phyloP scores from a whole-genome alignment of 2,888 invertebrate genomes.

The Himalopsyche kuldschensis region DNA sequence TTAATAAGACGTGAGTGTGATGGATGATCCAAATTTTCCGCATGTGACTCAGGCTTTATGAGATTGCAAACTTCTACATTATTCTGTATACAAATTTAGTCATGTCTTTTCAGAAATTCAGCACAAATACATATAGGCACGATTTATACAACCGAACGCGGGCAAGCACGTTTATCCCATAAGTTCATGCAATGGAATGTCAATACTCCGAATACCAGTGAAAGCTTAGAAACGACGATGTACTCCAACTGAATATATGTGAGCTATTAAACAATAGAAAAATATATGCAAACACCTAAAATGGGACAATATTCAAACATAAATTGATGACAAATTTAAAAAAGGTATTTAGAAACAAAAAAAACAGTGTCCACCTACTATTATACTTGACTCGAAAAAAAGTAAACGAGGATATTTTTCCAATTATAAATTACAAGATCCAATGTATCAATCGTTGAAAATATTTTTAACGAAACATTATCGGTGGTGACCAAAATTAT shows the following conservation, averaged over 20 bases:
- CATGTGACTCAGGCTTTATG: neutral
- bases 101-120: neutral
- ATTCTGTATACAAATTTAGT: neutral
- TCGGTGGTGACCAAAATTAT: too few relatives aligned
- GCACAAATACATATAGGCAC: neutral
- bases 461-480: too few relatives aligned
- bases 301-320: too few relatives aligned
- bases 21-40: neutral
- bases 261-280: neutral
- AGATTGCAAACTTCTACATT: neutral
- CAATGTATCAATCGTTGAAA: too few relatives aligned
- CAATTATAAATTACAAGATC: too few relatives aligned
- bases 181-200: constrained; percentile 29
- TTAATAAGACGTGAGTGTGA: too few relatives aligned
- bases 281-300: too few relatives aligned
- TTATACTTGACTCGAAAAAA: too few relatives aligned
- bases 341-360: too few relatives aligned
- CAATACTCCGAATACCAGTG: constrained; percentile 25
- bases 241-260: neutral
- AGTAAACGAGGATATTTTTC: too few relatives aligned
- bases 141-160: neutral
- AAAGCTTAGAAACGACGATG: constrained; percentile 5
- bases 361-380: too few relatives aligned
- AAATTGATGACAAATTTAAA: too few relatives aligned
- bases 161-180: constrained; percentile 23